phyloP scores from a whole-genome alignment of 1,140 invertebrate genomes.

The Drosophila cardini region DNA sequence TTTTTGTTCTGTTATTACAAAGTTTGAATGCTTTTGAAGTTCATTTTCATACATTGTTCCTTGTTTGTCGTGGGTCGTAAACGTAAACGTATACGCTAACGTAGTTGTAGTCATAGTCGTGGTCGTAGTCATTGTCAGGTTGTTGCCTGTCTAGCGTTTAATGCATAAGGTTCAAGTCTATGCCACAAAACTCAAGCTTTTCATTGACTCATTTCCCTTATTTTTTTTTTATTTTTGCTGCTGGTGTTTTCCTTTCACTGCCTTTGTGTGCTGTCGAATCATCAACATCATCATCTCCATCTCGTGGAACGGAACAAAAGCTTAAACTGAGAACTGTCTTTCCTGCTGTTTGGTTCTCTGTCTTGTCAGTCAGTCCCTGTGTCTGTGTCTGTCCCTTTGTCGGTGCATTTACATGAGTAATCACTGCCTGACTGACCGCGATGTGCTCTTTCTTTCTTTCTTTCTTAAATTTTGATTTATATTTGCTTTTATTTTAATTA shows the following conservation, averaged over 20 bases:
- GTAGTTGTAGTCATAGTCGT: no score
- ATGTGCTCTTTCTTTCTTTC: conserved; percentile 34
- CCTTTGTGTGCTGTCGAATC: conserved; percentile 26
- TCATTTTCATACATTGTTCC: conserved; percentile 37
- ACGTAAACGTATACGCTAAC: no score
- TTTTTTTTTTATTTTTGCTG: conserved; percentile 50
- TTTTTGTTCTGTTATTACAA: conserved; percentile 38
- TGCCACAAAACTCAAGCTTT: conserved; percentile 44
- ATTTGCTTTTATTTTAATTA: conserved; percentile 66
- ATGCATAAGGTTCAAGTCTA: conserved; percentile 55
- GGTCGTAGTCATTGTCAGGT: conserved; percentile 68
- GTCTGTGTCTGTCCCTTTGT: not conserved
- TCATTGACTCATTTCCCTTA: conserved; percentile 66
- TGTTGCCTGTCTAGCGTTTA: conserved; percentile 73
- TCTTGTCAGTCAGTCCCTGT: not conserved
- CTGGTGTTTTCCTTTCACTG: conserved; percentile 46
- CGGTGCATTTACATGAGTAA: conserved; percentile 40
- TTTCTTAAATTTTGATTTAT: conserved; percentile 48
- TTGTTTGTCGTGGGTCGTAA: conserved; percentile 16
- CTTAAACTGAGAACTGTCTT: conserved; percentile 16
- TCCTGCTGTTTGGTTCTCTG: conserved; percentile 3
- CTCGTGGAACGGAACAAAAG: conserved; percentile 17
- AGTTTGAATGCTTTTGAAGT: conserved; percentile 47
- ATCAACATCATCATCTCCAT: not conserved
- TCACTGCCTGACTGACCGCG: conserved; percentile 28